Percentiles rank a stretch among this genome's conserved stretches.
These are phyloP conservation scores for Polyploca ridens DNA, from an alignment of 2,888 invertebrate genomes.

Conservation along the genomic window DNA sequence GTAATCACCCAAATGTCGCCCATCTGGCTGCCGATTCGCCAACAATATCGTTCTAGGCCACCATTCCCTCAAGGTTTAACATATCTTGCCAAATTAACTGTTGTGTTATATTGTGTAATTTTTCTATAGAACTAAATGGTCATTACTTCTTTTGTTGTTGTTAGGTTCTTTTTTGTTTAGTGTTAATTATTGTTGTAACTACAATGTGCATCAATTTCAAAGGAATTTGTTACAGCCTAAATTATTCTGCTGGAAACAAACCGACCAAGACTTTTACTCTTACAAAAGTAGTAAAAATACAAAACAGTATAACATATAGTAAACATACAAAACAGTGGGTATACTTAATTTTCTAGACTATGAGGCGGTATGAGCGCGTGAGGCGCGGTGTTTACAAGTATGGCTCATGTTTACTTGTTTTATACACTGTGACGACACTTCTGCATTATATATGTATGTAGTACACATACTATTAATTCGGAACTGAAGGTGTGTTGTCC, in stretches of 20 bases:
- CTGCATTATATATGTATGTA: neutral
- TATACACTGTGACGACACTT: neutral
- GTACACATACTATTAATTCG: neutral
- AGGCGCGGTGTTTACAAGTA: neutral
- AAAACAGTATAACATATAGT: no score
- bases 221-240: neutral
- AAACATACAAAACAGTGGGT: no score
- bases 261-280: no score
- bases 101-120: neutral
- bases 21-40: slow-evolving; percentile 7
- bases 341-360: neutral
- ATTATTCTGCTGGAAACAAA: neutral
- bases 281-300: no score
- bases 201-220: neutral
- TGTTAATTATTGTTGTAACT: neutral
- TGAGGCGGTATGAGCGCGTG: neutral
- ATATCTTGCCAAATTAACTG: neutral
- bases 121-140: neutral
- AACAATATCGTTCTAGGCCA: slow-evolving; percentile 5
- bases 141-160: neutral
- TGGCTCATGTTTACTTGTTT: neutral
- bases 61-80: neutral
- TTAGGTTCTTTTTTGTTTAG: neutral
- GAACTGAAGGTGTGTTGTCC: neutral
- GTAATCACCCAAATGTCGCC: neutral